Evolutionary conservation across 2,888 invertebrate genomes (phyloP).

Genomic region (Eurytoma californica): DNA sequence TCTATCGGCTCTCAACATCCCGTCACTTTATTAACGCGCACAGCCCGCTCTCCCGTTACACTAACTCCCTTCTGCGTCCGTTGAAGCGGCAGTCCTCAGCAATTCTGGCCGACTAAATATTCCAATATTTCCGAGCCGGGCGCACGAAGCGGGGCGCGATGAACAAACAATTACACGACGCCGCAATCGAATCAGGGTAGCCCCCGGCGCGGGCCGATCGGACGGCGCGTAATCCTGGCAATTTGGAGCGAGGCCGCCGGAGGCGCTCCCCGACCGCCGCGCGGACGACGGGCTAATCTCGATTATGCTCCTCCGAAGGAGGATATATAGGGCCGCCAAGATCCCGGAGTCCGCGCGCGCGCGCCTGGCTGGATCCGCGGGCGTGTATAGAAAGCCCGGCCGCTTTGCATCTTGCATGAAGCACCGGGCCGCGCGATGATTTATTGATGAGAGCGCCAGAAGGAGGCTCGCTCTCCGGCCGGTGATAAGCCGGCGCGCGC

Average conservation of each 20-base stretch:
- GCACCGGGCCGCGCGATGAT: slow-evolving; percentile 46
- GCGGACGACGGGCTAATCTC: slow-evolving; percentile 55
- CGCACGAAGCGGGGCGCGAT: slow-evolving; percentile 47
- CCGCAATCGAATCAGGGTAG: slow-evolving; percentile 58
- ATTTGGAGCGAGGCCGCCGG: slow-evolving; percentile 60
- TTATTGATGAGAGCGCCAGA: slow-evolving; percentile 52
- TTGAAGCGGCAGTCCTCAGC: no score
- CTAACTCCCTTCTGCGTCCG: no score
- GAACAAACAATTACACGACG: slow-evolving; percentile 63
- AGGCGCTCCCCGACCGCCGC: slow-evolving; percentile 40
- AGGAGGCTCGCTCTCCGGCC: not conserved
- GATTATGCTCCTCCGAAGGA: slow-evolving; percentile 40
- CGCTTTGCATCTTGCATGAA: slow-evolving; percentile 53
- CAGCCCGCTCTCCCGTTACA: no score
- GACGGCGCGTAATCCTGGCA: slow-evolving; percentile 59
- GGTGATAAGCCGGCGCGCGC: not conserved
- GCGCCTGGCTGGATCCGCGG: not conserved
- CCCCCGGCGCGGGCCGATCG: slow-evolving; percentile 41
- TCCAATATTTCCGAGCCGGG: no score
- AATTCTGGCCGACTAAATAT: no score
- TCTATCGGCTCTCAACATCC: no score
- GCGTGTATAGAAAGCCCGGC: slow-evolving; percentile 2
- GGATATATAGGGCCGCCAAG: not conserved
- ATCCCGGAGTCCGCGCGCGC: slow-evolving; percentile 22
- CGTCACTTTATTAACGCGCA: no score